Evolutionary conservation across 2,113 vertebrate species (phyloP).

Genomic region (Chaetorhynchus papuensis): DNA sequence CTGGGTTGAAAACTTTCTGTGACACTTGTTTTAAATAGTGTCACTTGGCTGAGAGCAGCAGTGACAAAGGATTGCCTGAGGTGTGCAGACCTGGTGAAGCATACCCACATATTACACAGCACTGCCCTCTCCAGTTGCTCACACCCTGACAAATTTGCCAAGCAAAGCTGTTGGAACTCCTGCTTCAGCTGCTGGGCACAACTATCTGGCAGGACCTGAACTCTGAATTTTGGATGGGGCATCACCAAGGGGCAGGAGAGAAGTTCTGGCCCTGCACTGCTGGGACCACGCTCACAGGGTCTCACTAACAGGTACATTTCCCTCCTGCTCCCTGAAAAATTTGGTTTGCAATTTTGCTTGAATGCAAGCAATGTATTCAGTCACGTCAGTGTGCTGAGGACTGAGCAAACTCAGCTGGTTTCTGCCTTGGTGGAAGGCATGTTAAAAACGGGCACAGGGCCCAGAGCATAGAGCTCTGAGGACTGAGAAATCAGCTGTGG

Average conservation of each 20-base stretch:
- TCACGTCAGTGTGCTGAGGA: neutral
- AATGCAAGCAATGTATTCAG: neutral
- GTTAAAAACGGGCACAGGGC: accelerated
- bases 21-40: accelerated
- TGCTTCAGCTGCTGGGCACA: neutral
- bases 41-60: neutral
- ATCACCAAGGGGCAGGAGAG: neutral
- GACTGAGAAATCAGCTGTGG: neutral
- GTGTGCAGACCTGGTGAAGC: neutral
- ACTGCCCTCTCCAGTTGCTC: neutral
- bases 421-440: neutral
- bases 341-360: neutral
- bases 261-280: neutral
- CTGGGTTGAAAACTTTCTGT: neutral
- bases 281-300: neutral
- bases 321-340: neutral
- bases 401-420: neutral
- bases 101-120: accelerated
- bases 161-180: neutral
- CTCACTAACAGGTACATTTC: neutral
- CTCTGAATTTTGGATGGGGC: neutral
- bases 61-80: neutral
- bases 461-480: neutral
- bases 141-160: neutral
- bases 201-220: accelerated